phyloP scores from a whole-genome alignment of 1,140 invertebrate species.

The Psilanteris sp. region DNA sequence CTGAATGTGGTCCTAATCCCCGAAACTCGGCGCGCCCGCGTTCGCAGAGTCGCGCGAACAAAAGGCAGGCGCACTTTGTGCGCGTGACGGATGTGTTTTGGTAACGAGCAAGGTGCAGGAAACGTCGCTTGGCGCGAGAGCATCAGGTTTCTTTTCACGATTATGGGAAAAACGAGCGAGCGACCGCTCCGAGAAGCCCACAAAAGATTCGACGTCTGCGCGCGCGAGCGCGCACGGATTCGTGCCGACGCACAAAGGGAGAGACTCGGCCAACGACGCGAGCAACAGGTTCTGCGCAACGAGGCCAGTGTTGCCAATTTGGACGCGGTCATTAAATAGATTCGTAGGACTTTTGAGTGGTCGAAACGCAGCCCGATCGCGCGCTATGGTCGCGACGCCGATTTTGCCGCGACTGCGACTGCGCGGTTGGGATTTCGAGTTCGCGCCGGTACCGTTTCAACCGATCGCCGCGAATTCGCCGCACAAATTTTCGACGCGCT shows the following conservation, averaged over 20 bases:
- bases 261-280: constrained; percentile 28
- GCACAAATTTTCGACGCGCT: too few species aligned
- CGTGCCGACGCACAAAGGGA: constrained; percentile 51
- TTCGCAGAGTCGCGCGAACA: constrained; percentile 41
- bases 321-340: constrained; percentile 9
- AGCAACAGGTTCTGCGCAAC: constrained; percentile 58
- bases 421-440: too few species aligned
- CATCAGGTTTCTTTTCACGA: constrained; percentile 74
- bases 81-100: constrained; percentile 46
- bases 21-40: neutral
- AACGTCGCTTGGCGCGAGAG: constrained; percentile 57
- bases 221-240: constrained; percentile 11
- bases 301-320: constrained; percentile 53
- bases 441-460: too few species aligned
- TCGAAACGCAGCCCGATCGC: neutral
- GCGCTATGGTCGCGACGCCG: too few species aligned
- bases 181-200: constrained; percentile 41
- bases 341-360: neutral
- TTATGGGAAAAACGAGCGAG: constrained; percentile 69
- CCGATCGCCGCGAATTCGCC: too few species aligned
- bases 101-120: constrained; percentile 71
- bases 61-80: constrained; percentile 31
- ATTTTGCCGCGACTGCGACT: too few species aligned
- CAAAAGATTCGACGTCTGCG: constrained; percentile 45
- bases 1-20: constrained; percentile 5